These are phyloP conservation scores for Leptinotarsa haldemani DNA, from an alignment of 2,888 invertebrate species.

Conservation along the genomic window DNA sequence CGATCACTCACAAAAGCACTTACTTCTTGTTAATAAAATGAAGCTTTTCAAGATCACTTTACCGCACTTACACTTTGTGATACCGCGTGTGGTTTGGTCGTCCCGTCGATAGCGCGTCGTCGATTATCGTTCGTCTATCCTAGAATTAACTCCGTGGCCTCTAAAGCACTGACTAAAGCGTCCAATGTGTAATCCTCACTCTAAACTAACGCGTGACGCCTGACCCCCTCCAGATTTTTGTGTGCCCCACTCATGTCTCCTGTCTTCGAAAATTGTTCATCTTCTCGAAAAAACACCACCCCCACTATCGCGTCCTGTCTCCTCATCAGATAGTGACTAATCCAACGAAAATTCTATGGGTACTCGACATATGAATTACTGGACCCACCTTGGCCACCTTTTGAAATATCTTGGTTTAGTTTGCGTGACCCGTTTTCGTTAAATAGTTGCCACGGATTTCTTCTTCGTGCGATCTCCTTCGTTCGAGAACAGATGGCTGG, in stretches of 20 bases:
- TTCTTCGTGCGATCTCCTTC: background rate
- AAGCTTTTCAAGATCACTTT: constrained; percentile 58
- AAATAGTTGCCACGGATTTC: constrained; percentile 8
- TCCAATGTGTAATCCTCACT: constrained; percentile 62
- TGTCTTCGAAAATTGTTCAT: constrained; percentile 36
- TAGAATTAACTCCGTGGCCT: constrained; percentile 66
- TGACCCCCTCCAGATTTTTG: constrained; percentile 58
- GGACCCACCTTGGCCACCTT: constrained; percentile 19
- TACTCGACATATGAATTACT: constrained; percentile 28
- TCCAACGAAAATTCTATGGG: constrained; percentile 52
- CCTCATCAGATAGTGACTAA: constrained; percentile 59
- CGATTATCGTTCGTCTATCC: constrained; percentile 65
- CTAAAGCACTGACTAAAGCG: constrained; percentile 66
- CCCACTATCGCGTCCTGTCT: constrained; percentile 52
- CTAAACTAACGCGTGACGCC: constrained; percentile 63
- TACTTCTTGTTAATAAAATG: constrained; percentile 60
- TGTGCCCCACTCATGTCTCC: constrained; percentile 42
- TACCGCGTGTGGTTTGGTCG: constrained; percentile 59
- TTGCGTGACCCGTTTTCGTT: constrained; percentile 17
- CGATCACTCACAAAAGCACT: constrained; percentile 55
- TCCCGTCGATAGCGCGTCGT: constrained; percentile 62
- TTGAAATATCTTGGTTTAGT: constrained; percentile 19
- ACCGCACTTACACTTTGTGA: constrained; percentile 56
- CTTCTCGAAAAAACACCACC: constrained; percentile 50
- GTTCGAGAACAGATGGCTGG: too few relatives aligned